phyloP scores from a whole-genome alignment of 1,140 invertebrate genomes.

The Oreohelix idahoensis region DNA sequence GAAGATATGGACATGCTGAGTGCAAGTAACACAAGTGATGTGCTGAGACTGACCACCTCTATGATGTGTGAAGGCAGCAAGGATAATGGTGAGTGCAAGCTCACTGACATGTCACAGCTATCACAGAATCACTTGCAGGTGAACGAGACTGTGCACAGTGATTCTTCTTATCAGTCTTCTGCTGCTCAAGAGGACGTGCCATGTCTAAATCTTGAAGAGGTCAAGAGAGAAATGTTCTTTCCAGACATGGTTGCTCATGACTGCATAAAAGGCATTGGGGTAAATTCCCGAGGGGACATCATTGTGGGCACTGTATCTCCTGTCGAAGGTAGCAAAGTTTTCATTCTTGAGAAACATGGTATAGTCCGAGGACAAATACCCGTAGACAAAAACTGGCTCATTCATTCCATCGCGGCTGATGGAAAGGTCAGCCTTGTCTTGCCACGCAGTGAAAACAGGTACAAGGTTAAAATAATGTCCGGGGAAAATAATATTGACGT shows the following conservation, averaged over 20 bases:
- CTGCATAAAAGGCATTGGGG: constrained; percentile 64
- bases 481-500: constrained; percentile 59
- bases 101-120: constrained; percentile 53
- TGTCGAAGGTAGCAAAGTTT: constrained; percentile 50
- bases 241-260: constrained; percentile 58
- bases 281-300: constrained; percentile 61
- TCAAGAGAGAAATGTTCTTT: constrained; percentile 52
- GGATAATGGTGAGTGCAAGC: constrained; percentile 47
- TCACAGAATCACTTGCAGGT: not conserved
- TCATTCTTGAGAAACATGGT: constrained; percentile 63
- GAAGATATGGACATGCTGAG: constrained; percentile 39
- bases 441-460: constrained; percentile 63
- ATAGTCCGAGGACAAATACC: constrained; percentile 62
- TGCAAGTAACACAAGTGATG: constrained; percentile 46
- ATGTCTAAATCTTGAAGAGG: constrained; percentile 49
- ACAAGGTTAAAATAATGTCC: constrained; percentile 61
- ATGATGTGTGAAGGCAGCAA: not conserved
- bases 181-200: constrained; percentile 36
- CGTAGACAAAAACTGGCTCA: constrained; percentile 58
- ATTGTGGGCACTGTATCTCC: constrained; percentile 59
- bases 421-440: constrained; percentile 62
- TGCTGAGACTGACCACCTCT: not conserved
- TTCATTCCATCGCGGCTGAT: constrained; percentile 64
- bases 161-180: constrained; percentile 50
- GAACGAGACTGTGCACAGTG: constrained; percentile 35